A percentile compares a stretch with the other conserved stretches of the same genome.
Conservation (phyloP, 2,888 invertebrate species). For the Tuta absoluta region DNA sequence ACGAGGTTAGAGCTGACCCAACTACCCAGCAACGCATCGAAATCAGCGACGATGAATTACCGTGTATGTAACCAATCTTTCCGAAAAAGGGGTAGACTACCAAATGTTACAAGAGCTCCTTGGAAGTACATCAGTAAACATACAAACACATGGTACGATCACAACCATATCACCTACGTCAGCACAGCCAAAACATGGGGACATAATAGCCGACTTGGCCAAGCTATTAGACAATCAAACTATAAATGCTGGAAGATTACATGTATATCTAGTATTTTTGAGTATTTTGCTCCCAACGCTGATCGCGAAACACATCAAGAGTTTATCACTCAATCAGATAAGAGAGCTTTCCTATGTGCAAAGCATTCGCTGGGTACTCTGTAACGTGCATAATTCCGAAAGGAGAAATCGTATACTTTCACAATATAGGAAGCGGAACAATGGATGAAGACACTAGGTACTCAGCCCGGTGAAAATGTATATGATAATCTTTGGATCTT, state of each 20-base stretch:
- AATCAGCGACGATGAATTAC: too few relatives aligned
- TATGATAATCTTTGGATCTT: too few relatives aligned
- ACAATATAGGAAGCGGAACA: too few relatives aligned
- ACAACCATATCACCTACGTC: slow-evolving; percentile 35
- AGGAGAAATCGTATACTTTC: too few relatives aligned
- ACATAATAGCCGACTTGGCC: slow-evolving; percentile 20
- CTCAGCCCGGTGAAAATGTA: background rate
- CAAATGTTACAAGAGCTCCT: slow-evolving; percentile 24
- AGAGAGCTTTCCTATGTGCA: slow-evolving; percentile 25
- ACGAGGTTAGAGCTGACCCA: too few relatives aligned
- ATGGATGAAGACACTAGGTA: too few relatives aligned
- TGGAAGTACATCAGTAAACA: slow-evolving; percentile 35
- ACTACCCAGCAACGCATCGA: too few relatives aligned
- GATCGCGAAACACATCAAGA: slow-evolving; percentile 28
- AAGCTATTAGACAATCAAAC: slow-evolving; percentile 11
- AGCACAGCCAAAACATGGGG: slow-evolving; percentile 24
- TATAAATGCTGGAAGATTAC: slow-evolving; percentile 21
- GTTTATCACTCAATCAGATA: slow-evolving; percentile 27
- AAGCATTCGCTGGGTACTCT: slow-evolving; percentile 20
- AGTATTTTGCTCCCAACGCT: slow-evolving; percentile 25
- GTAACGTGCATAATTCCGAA: too few relatives aligned
- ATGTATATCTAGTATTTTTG: slow-evolving; percentile 23
- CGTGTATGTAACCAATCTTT: background rate
- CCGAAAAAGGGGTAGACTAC: slow-evolving; percentile 32
- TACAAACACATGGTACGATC: slow-evolving; percentile 30